These are phyloP conservation scores for Dissostichus mawsoni DNA, from an alignment of 2,113 vertebrate genomes.

Conservation along the genomic window DNA sequence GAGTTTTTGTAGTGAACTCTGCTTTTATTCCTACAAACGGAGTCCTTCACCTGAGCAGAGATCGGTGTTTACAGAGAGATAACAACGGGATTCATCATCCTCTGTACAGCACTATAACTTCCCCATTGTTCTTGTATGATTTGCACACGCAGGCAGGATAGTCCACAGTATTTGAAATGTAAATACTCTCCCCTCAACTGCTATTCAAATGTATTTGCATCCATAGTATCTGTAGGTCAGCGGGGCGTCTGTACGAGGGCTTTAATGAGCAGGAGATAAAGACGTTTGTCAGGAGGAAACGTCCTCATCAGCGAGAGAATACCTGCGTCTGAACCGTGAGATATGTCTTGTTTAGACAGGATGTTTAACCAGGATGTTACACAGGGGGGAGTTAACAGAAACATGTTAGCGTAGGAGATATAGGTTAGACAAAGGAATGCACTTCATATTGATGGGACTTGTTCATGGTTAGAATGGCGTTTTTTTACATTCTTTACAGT, in stretches of 20 bases:
- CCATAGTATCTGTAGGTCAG: slow-evolving; percentile 45
- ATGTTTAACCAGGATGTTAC: neutral
- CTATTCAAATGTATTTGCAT: slow-evolving; percentile 62
- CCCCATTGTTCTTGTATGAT: neutral
- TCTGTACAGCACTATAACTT: accelerated
- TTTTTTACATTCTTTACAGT: no score
- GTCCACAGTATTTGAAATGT: slow-evolving; percentile 46
- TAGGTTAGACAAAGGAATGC: no score
- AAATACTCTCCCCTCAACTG: slow-evolving; percentile 56
- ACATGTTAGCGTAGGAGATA: no score
- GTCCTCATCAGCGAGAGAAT: neutral
- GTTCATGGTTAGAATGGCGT: neutral
- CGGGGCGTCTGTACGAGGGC: neutral
- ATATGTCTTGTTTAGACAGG: neutral
- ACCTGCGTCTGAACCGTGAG: neutral
- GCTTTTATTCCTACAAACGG: neutral
- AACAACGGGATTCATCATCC: neutral
- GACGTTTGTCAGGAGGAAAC: neutral
- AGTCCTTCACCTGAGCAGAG: slow-evolving; percentile 15
- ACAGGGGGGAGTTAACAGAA: neutral
- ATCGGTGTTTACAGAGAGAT: slow-evolving; percentile 25
- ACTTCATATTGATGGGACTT: neutral
- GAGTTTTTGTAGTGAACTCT: neutral
- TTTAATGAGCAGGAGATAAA: neutral
- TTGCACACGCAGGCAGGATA: slow-evolving; percentile 11